Evolutionary conservation across 2,888 invertebrate species (phyloP).

Genomic region (Hirtodrosophila cameraria): DNA sequence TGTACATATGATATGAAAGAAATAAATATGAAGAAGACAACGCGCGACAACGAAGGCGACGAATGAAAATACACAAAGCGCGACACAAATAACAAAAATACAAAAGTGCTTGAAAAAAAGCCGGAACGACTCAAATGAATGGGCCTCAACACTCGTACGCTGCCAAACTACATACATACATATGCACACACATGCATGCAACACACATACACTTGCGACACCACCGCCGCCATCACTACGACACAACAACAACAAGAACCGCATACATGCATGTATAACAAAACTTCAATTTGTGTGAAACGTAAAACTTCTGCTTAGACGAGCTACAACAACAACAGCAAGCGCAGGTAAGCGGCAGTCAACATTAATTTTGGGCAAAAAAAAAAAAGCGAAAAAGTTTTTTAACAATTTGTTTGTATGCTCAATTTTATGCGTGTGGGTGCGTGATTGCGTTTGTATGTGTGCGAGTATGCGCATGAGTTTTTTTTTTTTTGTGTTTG

Average conservation of each 20-base stretch:
- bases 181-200: constrained; percentile 35
- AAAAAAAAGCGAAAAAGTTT: constrained; percentile 39
- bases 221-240: constrained; percentile 15
- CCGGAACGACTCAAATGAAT: constrained; percentile 64
- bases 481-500: constrained; percentile 15
- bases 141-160: constrained; percentile 47
- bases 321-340: constrained; percentile 30
- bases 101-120: constrained; percentile 35
- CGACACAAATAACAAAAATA: constrained; percentile 44
- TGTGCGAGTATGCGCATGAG: constrained; percentile 11
- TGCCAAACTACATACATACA: constrained; percentile 61
- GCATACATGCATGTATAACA: constrained; percentile 37
- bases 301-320: constrained; percentile 32
- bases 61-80: constrained; percentile 33
- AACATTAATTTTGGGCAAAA: constrained; percentile 11
- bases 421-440: constrained; percentile 29
- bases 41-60: constrained; percentile 28
- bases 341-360: constrained; percentile 66
- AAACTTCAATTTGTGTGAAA: constrained; percentile 48
- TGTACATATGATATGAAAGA: constrained; percentile 42
- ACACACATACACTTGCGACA: constrained; percentile 46
- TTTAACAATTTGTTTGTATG: constrained; percentile 40
- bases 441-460: constrained; percentile 14
- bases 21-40: constrained; percentile 27
- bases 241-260: constrained; percentile 15